Evolutionary conservation across 2,888 invertebrate species (phyloP), one percentile per base, ranked within the genome.

Genomic region (Plagodis pulveraria): DNA sequence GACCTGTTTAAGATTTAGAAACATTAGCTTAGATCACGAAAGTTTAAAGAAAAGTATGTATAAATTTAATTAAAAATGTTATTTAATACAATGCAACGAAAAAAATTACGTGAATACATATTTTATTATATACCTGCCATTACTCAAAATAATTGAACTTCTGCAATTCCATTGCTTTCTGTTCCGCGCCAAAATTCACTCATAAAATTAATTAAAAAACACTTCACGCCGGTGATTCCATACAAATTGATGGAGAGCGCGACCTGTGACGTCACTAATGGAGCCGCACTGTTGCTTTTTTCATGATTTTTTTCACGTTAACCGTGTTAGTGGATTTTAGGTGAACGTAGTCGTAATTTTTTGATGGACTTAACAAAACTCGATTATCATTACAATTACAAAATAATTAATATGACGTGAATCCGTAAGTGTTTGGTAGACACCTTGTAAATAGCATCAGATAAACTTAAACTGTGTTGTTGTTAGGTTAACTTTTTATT

Each of bases 131-230:
- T 1, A 2, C 22, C 22, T 22, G 22, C 22, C 4, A 22, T 22
- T 22, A 22, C 22, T 22, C 2, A 22, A 22, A 22, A 22, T 4
- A 22, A 22, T 22, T 22, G 22, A 22, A 4, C 22, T 1, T 1
- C 22, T 41, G 5, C 60, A 5, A 43, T 84, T 87, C 86, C 72
- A 80, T 50, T 40, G 47, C 58, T 60, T 49, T 50, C 10, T 74
- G 78, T 82, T 62, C 79, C 36, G 58, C 74, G 65, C 74, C 80
- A 83, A 82, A 80, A 87, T 82, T 88, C 87, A 86, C 84, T 87
- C 89, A 91, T 89, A 89, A 91, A 89, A 91, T 90, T 91, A 91
- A 91, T 91, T 91, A 91, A 91, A 90, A 91, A 91, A 90, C 91
- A 89, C 91, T 91, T 90, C 90, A 86, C 84, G 84, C 83, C 76